A percentile compares a stretch with the other conserved stretches of the same genome.
Evolutionary conservation across 1,140 invertebrate genomes (phyloP).

Genomic region (Drosophila teissieri): DNA sequence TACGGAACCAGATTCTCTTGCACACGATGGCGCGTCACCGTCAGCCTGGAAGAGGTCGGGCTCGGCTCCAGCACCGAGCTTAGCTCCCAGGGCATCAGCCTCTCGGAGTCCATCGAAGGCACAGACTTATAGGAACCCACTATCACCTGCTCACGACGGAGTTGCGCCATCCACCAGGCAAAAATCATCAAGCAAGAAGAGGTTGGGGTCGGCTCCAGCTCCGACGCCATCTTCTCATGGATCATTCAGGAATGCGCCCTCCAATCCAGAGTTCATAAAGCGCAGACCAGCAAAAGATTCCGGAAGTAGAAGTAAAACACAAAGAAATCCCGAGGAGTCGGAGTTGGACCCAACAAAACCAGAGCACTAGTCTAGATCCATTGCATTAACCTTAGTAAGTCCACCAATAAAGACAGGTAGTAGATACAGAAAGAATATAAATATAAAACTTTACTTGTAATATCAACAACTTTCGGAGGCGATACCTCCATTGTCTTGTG

Average conservation of each 20-base stretch:
- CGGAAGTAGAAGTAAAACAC: not conserved
- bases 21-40: not conserved
- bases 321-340: not conserved
- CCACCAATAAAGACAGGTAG: not conserved
- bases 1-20: not conserved
- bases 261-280: constrained; percentile 1
- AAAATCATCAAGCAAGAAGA: not conserved
- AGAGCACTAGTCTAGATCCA: not conserved
- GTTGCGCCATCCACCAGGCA: not conserved
- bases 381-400: not conserved
- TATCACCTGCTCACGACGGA: not conserved
- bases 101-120: not conserved
- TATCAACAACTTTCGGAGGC: constrained; percentile 22
- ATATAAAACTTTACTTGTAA: constrained; percentile 39
- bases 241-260: not conserved
- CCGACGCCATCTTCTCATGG: not conserved
- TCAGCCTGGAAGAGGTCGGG: not conserved
- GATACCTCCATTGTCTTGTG: not conserved
- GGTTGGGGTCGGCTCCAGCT: not conserved
- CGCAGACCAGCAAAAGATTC: not conserved
- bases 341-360: not conserved
- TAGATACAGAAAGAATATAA: constrained; percentile 11
- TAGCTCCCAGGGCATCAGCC: not conserved
- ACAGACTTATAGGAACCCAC: not conserved
- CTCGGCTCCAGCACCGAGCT: not conserved